These are phyloP conservation scores for Leptoclinus maculatus DNA, from an alignment of 2,797 vertebrate species.

Conservation along the genomic window DNA sequence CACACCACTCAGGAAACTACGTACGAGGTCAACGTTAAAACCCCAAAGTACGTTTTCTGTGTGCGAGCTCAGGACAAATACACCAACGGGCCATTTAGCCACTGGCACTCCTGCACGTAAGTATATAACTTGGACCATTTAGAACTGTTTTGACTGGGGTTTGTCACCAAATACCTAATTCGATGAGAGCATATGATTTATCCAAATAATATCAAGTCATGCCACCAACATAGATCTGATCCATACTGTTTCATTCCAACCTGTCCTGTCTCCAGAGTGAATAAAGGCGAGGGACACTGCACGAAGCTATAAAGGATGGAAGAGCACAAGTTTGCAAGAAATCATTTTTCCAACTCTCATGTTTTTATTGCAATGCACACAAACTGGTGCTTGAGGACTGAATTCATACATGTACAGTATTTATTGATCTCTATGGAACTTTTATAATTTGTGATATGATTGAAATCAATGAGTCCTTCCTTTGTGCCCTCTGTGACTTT, in stretches of 20 bases:
- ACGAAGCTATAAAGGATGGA: not conserved
- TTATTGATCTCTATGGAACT: conserved; percentile 56
- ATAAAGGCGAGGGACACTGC: not conserved
- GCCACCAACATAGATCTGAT: not conserved
- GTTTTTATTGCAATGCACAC: conserved; percentile 5
- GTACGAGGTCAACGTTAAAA: conserved; percentile 10
- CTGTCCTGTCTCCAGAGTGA: conserved; percentile 52
- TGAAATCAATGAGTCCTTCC: not conserved
- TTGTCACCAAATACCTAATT: not conserved
- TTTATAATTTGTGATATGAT: conserved; percentile 7
- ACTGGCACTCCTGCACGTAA: conserved; percentile 63
- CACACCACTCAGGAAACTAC: not conserved
- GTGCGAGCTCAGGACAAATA: conserved; percentile 69
- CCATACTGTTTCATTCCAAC: not conserved
- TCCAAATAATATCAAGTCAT: not conserved
- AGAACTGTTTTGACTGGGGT: not conserved
- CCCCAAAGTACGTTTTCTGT: conserved; percentile 67
- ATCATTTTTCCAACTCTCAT: not conserved
- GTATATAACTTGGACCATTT: conserved; percentile 19
- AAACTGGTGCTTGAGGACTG: not conserved
- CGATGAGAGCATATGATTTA: not conserved
- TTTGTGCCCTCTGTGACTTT: not conserved
- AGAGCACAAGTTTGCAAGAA: not conserved
- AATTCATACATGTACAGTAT: conserved; percentile 73
- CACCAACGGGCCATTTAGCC: conserved; percentile 60